A percentile compares a stretch with the other conserved stretches of the same genome.
Evolutionary conservation across 2,797 vertebrate species (phyloP).

Genomic region (Chrysocyon brachyurus): DNA sequence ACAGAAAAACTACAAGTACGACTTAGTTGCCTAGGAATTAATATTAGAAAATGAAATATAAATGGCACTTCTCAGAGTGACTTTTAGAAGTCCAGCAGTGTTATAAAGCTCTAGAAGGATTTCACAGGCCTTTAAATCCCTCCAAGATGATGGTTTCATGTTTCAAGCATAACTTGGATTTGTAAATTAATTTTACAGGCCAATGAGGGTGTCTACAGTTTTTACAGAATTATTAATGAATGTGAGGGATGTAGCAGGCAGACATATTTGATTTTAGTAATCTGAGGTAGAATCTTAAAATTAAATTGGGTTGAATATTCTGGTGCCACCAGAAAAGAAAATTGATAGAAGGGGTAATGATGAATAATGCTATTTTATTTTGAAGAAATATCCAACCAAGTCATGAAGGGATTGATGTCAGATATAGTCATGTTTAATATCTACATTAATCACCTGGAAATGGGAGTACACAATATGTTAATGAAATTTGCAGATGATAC

Average conservation of each 20-base stretch:
- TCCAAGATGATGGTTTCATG: background rate
- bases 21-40: constrained; percentile 8
- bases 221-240: constrained; percentile 57
- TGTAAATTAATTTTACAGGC: constrained; percentile 71
- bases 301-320: constrained; percentile 60
- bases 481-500: constrained; percentile 71
- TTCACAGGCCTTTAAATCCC: background rate
- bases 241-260: constrained; percentile 30
- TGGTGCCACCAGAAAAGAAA: constrained; percentile 60
- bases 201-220: constrained; percentile 48
- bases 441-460: constrained; percentile 74
- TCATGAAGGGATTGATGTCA: constrained; percentile 19
- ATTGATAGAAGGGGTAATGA: constrained; percentile 37
- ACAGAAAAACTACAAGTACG: background rate
- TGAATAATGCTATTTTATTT: constrained; percentile 52
- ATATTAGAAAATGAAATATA: constrained; percentile 37
- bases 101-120: constrained; percentile 19
- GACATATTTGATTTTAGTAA: constrained; percentile 66
- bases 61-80: constrained; percentile 12
- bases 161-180: constrained; percentile 60
- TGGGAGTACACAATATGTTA: constrained; percentile 66
- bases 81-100: background rate
- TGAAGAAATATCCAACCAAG: constrained; percentile 43
- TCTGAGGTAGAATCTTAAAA: constrained; percentile 50
- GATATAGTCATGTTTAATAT: constrained; percentile 63